A percentile compares a stretch with the other conserved stretches of the same genome.
Evolutionary conservation across 2,113 vertebrate species (phyloP).

Genomic region (Rafetus swinhoei): DNA sequence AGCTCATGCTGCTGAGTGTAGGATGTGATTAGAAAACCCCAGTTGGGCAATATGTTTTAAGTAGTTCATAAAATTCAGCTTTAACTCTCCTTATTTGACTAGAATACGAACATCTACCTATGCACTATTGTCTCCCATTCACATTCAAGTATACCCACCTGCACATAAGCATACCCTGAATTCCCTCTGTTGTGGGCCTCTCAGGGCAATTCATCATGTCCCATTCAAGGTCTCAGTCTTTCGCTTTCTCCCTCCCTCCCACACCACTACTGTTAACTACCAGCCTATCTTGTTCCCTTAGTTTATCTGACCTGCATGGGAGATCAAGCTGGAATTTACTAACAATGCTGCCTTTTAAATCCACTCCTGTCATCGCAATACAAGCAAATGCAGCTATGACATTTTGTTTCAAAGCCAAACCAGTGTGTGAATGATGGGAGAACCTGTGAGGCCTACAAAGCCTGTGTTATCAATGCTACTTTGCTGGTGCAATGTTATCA

Average conservation of each 20-base stretch:
- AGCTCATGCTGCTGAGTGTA: neutral
- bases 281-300: neutral
- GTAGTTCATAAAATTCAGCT: neutral
- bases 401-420: neutral
- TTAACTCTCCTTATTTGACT: neutral
- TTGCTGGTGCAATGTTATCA: neutral
- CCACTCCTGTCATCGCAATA: rapidly evolving
- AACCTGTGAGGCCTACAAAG: neutral
- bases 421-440: neutral
- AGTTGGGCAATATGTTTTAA: neutral
- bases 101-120: neutral
- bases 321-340: rapidly evolving
- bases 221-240: neutral
- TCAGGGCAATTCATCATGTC: rapidly evolving
- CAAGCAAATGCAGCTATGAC: neutral
- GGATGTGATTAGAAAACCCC: neutral
- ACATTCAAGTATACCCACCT: neutral
- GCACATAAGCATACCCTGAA: neutral
- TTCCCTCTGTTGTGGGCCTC: neutral
- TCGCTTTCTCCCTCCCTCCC: neutral
- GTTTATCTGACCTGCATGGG: rapidly evolving
- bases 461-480: neutral
- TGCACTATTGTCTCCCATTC: neutral
- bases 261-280: neutral
- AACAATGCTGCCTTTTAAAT: rapidly evolving